Evolutionary conservation across 2,797 vertebrate genomes (phyloP).

Genomic region (Tamandua tetradactyla): DNA sequence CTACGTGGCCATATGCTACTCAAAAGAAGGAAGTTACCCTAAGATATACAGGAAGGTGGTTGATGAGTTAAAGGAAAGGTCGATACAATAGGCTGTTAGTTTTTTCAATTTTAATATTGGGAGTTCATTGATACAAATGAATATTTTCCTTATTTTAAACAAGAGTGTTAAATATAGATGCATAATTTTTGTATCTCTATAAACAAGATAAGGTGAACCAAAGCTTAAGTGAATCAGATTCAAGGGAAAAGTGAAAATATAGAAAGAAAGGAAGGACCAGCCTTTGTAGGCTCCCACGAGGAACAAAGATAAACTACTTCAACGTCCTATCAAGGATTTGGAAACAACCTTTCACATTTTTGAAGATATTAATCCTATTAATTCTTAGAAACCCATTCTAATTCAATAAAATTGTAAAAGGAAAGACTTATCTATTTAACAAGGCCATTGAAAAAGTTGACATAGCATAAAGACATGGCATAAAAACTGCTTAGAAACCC

Average conservation of each 20-base stretch:
- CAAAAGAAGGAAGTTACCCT: too few species aligned
- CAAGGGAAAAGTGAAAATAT: neutral
- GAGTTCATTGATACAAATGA: too few species aligned
- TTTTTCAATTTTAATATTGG: too few species aligned
- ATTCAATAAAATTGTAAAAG: neutral
- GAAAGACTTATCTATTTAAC: neutral
- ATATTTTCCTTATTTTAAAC: too few species aligned
- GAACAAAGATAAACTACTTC: neutral
- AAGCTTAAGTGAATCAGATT: neutral
- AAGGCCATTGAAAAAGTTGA: neutral
- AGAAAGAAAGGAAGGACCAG: neutral
- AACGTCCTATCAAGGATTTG: neutral
- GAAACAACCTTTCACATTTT: neutral
- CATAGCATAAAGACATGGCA: neutral
- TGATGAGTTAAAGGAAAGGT: too few species aligned
- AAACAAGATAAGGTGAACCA: too few species aligned
- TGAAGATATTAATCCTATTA: neutral
- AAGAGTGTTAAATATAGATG: too few species aligned
- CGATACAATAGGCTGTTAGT: too few species aligned
- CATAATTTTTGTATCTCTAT: too few species aligned
- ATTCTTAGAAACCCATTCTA: neutral
- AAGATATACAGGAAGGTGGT: too few species aligned
- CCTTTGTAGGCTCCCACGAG: neutral
- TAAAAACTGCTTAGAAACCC: neutral
- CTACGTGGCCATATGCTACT: too few species aligned